Conservation (phyloP, 1,140 invertebrate species). For the Habropoda laboriosa region DNA sequence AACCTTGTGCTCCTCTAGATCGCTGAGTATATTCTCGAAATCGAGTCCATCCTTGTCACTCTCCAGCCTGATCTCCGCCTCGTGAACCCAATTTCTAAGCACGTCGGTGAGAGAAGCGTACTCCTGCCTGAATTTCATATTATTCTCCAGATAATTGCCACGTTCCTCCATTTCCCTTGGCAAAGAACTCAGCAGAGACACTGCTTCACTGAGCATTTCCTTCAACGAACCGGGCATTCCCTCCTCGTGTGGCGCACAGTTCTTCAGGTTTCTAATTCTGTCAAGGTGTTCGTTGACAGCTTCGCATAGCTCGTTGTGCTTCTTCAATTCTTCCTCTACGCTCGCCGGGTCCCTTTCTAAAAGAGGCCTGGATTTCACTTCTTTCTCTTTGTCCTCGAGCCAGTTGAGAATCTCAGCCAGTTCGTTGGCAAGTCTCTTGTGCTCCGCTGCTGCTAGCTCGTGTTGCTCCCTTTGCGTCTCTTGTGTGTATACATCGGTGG, state of each 20-base stretch:
- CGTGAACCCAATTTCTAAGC: constrained; percentile 92
- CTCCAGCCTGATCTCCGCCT: constrained; percentile 90
- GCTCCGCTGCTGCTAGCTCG: constrained; percentile 92
- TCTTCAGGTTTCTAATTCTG: constrained; percentile 86
- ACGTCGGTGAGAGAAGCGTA: constrained; percentile 88
- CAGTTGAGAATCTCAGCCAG: constrained; percentile 91
- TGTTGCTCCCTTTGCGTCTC: constrained; percentile 93
- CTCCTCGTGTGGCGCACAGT: constrained; percentile 87
- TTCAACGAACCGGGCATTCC: constrained; percentile 89
- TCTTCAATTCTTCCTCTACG: constrained; percentile 90
- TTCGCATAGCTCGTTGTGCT: constrained; percentile 87
- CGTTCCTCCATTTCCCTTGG: constrained; percentile 91
- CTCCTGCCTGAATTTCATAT: constrained; percentile 89
- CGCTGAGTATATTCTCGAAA: constrained; percentile 91
- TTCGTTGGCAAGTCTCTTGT: constrained; percentile 90
- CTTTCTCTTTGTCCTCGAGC: constrained; percentile 92
- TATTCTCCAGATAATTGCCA: constrained; percentile 89
- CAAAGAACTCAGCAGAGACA: constrained; percentile 88
- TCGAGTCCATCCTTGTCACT: constrained; percentile 92
- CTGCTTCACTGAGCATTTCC: constrained; percentile 92
- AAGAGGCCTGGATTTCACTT: constrained; percentile 90
- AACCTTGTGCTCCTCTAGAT: constrained; percentile 92
- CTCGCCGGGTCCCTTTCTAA: constrained; percentile 89
- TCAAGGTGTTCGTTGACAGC: constrained; percentile 88
- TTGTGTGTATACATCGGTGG: too few species aligned